Percentiles rank a stretch among this genome's conserved stretches.
Conservation (phyloP, 1,140 invertebrate species). For the Drosophila tristis region DNA sequence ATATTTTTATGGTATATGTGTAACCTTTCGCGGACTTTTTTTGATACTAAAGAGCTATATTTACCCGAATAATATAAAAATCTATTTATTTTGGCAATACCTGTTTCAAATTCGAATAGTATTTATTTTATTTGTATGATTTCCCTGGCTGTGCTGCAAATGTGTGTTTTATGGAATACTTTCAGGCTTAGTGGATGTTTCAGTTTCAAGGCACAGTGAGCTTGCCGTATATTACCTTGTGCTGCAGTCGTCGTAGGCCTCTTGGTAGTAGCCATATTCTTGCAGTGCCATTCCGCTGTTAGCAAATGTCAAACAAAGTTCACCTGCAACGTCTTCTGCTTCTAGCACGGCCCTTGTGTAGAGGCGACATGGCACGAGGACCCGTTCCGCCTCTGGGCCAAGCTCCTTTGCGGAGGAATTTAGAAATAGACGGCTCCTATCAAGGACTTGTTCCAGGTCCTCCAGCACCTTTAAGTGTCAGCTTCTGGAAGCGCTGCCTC, state of each 20-base stretch:
- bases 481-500: not conserved
- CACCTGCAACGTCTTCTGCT: slow-evolving; percentile 39
- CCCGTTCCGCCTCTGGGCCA: slow-evolving; percentile 25
- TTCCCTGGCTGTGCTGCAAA: no score
- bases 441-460: slow-evolving; percentile 13
- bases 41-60: slow-evolving; percentile 40
- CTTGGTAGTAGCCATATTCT: slow-evolving; percentile 65
- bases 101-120: no score
- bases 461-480: slow-evolving; percentile 31
- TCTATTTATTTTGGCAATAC: slow-evolving; percentile 7
- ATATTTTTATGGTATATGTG: slow-evolving; percentile 7
- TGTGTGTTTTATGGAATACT: no score
- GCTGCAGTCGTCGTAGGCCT: slow-evolving; percentile 79
- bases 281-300: slow-evolving; percentile 74
- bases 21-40: slow-evolving; percentile 36
- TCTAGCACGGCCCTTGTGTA: slow-evolving; percentile 66
- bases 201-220: no score
- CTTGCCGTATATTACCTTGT: no score
- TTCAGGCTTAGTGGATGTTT: no score
- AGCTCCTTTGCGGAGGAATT: no score
- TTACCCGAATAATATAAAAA: slow-evolving; percentile 30
- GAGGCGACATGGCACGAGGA: slow-evolving; percentile 48
- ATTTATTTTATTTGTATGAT: no score
- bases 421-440: no score
- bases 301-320: slow-evolving; percentile 60